Conservation (phyloP, 2,113 vertebrate species). For the Bostrychus sinensis region DNA sequence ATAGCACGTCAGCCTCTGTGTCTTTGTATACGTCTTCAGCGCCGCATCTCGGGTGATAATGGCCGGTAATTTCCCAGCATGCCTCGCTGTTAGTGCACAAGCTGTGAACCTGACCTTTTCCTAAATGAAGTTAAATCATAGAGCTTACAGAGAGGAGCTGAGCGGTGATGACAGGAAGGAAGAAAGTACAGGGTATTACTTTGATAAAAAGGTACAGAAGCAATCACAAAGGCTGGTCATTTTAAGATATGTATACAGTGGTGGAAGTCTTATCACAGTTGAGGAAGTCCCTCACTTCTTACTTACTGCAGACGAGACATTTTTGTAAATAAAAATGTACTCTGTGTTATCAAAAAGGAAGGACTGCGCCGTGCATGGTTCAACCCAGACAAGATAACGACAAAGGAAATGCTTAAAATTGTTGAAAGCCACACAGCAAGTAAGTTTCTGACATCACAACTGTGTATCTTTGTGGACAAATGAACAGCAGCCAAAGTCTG, state of each 20-base stretch:
- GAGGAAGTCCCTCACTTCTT: no score
- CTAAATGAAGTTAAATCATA: slow-evolving; percentile 32
- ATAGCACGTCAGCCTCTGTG: not conserved
- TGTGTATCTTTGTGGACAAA: no score
- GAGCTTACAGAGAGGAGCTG: not conserved
- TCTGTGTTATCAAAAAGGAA: no score
- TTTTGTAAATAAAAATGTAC: no score
- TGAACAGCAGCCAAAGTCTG: no score
- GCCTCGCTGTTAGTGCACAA: slow-evolving; percentile 11
- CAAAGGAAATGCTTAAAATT: no score
- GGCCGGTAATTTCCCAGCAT: slow-evolving; percentile 7
- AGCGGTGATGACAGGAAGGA: not conserved
- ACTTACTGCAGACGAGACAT: no score
- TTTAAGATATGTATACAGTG: not conserved
- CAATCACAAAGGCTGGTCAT: not conserved
- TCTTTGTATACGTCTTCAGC: not conserved
- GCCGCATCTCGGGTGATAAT: slow-evolving; percentile 4
- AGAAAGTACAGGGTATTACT: not conserved
- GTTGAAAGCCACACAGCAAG: no score
- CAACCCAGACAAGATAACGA: no score
- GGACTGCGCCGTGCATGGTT: no score
- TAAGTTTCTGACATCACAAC: no score
- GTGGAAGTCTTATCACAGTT: no score
- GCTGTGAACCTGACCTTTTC: slow-evolving; percentile 36
- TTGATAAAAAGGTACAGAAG: not conserved